Evolutionary conservation across 2,888 invertebrate genomes (phyloP), one percentile per base, ranked within the genome.

Genomic region (Dysmachus trigonus): DNA sequence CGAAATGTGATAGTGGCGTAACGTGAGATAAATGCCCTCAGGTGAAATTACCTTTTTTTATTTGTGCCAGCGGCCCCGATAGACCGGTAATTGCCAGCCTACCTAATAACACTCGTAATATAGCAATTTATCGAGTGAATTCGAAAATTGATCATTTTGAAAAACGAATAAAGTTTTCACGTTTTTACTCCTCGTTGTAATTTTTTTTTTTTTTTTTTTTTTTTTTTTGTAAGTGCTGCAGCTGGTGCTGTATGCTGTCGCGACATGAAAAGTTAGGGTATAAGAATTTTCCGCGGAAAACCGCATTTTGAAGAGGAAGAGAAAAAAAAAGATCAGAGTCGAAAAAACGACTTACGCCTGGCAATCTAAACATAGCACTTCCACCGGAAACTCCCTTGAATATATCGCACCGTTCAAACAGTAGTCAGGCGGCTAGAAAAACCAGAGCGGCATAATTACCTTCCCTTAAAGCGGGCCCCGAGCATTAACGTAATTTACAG

Each of bases 311-410:
- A 35, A 73, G 13, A 18, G 6, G 1, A 31, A 15, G 13, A 72
- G 1, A 10, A 72, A 72, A 72, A n/a, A 73, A 33, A 2, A 8
- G 22, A 10, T 62, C 22, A 22, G n/a, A n/a, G 22, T 62, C 6
- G 8, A 62, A 62, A 62, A 62, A 62, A 62, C 27, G 62, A 8
- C 62, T 62, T 27, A 22, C 27, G 62, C 62, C 27, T 27, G 62
- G 27, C 62, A 73, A 73, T 31, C 73, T 73, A 76, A 38, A 76
- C 38, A 76, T 35, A 35, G 35, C 33, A 73, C 73, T 73, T 76
- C 51, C 79, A 79, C 51, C 79, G 79, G 79, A 79, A 79, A 79
- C 38, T 79, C 41, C 18, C 22, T 38, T 76, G n/a, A 35, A 38
- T 76, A 38, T 76, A 76, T n/a, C 73, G 15, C 73, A 31, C n/a